phyloP scores from a whole-genome alignment of 2,888 invertebrate species.

The Eristalinus sepulchralis region DNA sequence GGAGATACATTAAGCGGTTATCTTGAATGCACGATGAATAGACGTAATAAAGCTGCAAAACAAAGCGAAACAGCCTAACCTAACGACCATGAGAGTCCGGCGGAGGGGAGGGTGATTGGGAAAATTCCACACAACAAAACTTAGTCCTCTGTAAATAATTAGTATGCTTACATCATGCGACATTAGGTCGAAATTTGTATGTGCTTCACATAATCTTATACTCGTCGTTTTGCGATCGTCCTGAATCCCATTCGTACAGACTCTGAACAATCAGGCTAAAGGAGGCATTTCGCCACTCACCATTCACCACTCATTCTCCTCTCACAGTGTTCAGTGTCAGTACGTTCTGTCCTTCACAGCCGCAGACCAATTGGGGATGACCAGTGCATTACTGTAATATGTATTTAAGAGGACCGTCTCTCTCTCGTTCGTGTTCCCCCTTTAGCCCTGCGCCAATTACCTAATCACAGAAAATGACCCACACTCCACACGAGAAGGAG shows the following conservation, averaged over 20 bases:
- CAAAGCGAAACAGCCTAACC: background rate
- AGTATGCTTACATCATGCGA: constrained; percentile 66
- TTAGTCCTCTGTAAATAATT: constrained; percentile 67
- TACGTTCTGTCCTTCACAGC: constrained; percentile 37
- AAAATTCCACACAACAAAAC: constrained; percentile 50
- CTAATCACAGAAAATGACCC: constrained; percentile 61
- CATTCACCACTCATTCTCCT: too few species aligned
- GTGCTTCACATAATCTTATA: constrained; percentile 45
- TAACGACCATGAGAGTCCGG: constrained; percentile 1
- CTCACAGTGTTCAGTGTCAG: background rate
- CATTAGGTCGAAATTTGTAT: constrained; percentile 62
- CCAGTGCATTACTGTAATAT: constrained; percentile 68
- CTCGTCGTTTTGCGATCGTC: constrained; percentile 25
- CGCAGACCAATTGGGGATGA: constrained; percentile 54
- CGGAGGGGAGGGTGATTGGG: constrained; percentile 32
- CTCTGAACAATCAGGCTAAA: constrained; percentile 54
- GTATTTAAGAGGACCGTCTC: constrained; percentile 56
- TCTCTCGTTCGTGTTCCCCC: constrained; percentile 14
- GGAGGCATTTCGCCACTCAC: constrained; percentile 25
- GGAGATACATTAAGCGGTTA: constrained; percentile 45
- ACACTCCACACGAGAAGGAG: constrained; percentile 29
- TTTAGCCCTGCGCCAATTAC: constrained; percentile 57
- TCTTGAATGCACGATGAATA: constrained; percentile 41
- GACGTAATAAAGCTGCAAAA: constrained; percentile 30
- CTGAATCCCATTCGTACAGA: constrained; percentile 50